Evolutionary conservation across 2,797 vertebrate genomes (phyloP).

Genomic region (Lagocephalus sceleratus): DNA sequence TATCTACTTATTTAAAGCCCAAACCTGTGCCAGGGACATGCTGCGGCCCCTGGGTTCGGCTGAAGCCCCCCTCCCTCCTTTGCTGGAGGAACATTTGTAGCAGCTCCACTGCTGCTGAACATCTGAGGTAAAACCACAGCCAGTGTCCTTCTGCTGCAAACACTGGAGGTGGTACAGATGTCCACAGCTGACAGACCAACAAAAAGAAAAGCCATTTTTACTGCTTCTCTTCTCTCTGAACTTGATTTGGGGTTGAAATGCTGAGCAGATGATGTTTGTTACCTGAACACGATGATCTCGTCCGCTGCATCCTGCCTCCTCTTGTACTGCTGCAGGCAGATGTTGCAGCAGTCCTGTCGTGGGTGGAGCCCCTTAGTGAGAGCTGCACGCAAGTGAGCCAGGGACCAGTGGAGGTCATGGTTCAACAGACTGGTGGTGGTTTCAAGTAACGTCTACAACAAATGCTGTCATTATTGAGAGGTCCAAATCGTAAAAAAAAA

Average conservation of each 20-base stretch:
- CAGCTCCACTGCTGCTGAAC: slow-evolving; percentile 84
- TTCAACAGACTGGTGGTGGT: slow-evolving; percentile 93
- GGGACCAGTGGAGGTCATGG: slow-evolving; percentile 96
- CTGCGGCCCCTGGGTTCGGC: slow-evolving; percentile 68
- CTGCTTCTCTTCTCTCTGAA: background rate
- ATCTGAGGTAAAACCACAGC: slow-evolving; percentile 66
- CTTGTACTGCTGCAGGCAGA: slow-evolving; percentile 95
- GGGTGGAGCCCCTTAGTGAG: slow-evolving; percentile 90
- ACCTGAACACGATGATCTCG: slow-evolving; percentile 96
- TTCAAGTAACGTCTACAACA: slow-evolving; percentile 87
- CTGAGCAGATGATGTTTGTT: slow-evolving; percentile 3
- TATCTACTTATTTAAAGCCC: slow-evolving; percentile 8
- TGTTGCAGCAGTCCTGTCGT: slow-evolving; percentile 90
- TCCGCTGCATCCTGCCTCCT: slow-evolving; percentile 85
- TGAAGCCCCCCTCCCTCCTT: slow-evolving; percentile 74
- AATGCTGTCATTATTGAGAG: background rate
- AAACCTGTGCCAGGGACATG: slow-evolving; percentile 84
- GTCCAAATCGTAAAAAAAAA: no score
- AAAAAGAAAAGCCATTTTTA: background rate
- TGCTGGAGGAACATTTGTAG: slow-evolving; percentile 89
- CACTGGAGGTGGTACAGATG: slow-evolving; percentile 94
- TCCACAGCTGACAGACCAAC: slow-evolving; percentile 82
- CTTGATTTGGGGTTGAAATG: background rate
- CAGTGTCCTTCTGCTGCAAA: slow-evolving; percentile 86
- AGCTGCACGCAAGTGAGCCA: slow-evolving; percentile 88